A percentile compares a stretch with the other conserved stretches of the same genome.
Conservation (phyloP, 1,140 invertebrate species). For the Cataglyphis hispanica region DNA sequence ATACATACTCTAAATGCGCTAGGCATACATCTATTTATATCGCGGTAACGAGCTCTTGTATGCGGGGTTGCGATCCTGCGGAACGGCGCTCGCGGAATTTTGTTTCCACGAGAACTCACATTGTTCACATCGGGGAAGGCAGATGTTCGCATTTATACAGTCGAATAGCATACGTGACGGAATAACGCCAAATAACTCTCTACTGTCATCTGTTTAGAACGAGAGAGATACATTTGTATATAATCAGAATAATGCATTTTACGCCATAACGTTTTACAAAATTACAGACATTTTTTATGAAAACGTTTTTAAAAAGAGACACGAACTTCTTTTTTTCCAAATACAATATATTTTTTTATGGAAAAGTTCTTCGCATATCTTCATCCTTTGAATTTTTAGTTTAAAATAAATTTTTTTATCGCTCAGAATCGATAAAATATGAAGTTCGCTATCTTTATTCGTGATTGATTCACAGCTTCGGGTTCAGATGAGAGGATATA, state of each 20-base stretch:
- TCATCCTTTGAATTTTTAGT: background rate
- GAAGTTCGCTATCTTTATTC: background rate
- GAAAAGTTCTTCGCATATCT: background rate
- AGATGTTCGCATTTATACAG: constrained; percentile 37
- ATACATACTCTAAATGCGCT: constrained; percentile 71
- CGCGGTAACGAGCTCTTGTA: constrained; percentile 73
- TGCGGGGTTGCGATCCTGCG: constrained; percentile 64
- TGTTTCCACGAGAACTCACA: constrained; percentile 60
- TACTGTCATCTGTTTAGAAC: background rate
- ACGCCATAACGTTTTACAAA: background rate
- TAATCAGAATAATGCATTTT: constrained; percentile 21
- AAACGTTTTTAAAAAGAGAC: background rate
- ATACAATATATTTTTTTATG: background rate
- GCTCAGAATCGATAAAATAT: background rate
- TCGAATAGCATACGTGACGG: background rate
- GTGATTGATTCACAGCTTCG: background rate
- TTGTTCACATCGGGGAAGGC: constrained; percentile 4
- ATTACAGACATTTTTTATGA: background rate
- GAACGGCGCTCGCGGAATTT: constrained; percentile 65
- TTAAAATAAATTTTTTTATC: no score
- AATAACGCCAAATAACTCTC: constrained; percentile 29
- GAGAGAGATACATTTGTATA: background rate
- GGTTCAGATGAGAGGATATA: background rate
- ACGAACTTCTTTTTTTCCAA: background rate
- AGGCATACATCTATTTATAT: constrained; percentile 72